Conservation (phyloP, 2,113 vertebrate species). For the Oreotrochilus melanogaster region DNA sequence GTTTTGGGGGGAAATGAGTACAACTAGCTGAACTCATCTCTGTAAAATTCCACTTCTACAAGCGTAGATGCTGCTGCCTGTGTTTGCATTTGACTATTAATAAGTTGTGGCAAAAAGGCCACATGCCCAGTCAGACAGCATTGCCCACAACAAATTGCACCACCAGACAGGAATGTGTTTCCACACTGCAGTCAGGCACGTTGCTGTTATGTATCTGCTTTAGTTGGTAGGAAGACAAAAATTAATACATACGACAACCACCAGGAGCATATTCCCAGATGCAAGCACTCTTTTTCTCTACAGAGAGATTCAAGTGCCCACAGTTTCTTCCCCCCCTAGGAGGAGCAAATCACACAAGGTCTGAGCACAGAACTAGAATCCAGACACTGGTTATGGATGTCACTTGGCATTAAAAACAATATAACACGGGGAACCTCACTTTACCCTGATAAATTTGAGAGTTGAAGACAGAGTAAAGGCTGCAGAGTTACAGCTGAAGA, state of each 20-base stretch:
- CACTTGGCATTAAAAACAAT: background rate
- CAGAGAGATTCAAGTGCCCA: background rate
- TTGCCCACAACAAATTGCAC: background rate
- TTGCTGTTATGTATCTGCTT: background rate
- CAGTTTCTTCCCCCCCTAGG: background rate
- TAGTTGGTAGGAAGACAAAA: background rate
- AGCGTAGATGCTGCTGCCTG: background rate
- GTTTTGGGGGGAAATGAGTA: background rate
- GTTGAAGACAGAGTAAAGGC: background rate
- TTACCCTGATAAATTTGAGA: background rate
- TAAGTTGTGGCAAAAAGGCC: background rate
- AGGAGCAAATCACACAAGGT: background rate
- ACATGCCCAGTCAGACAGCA: background rate
- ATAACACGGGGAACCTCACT: background rate
- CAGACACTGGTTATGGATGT: rapidly evolving
- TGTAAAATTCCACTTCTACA: background rate
- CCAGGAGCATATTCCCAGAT: background rate
- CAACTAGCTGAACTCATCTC: background rate
- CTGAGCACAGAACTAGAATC: background rate
- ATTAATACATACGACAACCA: rapidly evolving
- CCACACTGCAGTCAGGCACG: background rate
- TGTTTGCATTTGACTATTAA: background rate
- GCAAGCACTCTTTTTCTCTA: background rate
- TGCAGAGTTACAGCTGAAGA: background rate
- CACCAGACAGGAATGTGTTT: rapidly evolving